Conservation (phyloP, 1,140 invertebrate genomes). For the Odontomachus brunneus region DNA sequence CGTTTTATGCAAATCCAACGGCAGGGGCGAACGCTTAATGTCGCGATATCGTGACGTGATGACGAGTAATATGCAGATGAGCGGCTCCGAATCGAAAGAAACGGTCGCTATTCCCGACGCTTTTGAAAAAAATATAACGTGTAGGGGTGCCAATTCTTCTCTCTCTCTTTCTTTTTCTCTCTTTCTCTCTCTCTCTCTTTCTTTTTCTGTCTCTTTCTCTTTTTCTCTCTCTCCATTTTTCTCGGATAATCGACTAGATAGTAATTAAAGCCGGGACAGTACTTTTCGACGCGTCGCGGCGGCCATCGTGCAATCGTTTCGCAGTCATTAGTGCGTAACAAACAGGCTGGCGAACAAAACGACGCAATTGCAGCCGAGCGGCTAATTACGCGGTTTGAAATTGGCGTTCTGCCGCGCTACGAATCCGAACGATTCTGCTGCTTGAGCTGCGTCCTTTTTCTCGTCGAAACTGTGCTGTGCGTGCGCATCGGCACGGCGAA, state of each 20-base stretch:
- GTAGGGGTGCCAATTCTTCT: too few relatives aligned
- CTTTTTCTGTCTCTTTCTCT: too few relatives aligned
- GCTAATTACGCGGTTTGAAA: constrained; percentile 27
- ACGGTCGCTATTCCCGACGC: too few relatives aligned
- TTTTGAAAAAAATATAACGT: too few relatives aligned
- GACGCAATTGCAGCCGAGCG: constrained; percentile 20
- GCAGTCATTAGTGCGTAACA: constrained; percentile 25
- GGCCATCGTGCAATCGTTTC: constrained; percentile 20
- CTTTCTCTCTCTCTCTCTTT: too few relatives aligned
- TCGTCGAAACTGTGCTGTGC: background rate
- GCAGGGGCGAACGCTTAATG: background rate
- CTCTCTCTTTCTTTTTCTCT: too few relatives aligned
- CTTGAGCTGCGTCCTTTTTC: too few relatives aligned
- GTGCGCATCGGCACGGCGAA: too few relatives aligned
- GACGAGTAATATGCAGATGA: constrained; percentile 46
- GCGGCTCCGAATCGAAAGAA: background rate
- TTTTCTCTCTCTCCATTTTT: too few relatives aligned
- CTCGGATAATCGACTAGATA: background rate
- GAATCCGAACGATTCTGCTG: background rate
- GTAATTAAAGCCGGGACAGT: constrained; percentile 12
- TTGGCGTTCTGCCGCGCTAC: background rate
- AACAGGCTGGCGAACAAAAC: background rate
- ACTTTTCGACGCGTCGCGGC: background rate
- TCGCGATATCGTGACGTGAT: constrained; percentile 38
- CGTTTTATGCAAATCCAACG: constrained; percentile 39